Evolutionary conservation across 2,888 invertebrate genomes (phyloP).

Genomic region (Ennomos quercinarius): DNA sequence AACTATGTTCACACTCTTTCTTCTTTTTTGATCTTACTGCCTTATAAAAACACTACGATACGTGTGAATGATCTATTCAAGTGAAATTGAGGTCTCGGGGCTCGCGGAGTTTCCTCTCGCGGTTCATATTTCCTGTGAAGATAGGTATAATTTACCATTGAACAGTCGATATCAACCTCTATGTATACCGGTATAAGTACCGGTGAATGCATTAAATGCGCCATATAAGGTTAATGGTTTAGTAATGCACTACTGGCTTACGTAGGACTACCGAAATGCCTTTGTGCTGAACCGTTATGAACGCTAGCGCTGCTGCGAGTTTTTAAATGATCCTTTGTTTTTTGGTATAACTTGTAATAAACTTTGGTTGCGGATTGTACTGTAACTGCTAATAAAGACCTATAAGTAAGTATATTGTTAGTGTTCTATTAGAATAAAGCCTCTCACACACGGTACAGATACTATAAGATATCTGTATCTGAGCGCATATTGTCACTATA

Average conservation of each 20-base stretch:
- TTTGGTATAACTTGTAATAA: no score
- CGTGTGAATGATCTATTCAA: conserved; percentile 35
- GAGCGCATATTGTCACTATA: no score
- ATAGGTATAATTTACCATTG: conserved; percentile 49
- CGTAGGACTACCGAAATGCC: conserved; percentile 2
- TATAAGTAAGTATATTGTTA: background rate
- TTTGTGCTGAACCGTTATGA: conserved; percentile 7
- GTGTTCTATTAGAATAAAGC: no score
- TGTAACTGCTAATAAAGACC: no score
- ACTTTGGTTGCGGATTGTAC: no score
- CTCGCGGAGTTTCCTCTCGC: conserved; percentile 53
- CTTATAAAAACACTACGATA: conserved; percentile 5
- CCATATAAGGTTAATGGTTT: conserved; percentile 40
- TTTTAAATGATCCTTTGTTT: background rate
- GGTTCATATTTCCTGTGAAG: conserved; percentile 52
- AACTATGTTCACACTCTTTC: no score
- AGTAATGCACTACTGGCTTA: conserved; percentile 25
- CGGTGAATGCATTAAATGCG: conserved; percentile 43
- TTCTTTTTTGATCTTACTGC: no score
- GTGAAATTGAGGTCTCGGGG: conserved; percentile 63
- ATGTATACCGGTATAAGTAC: conserved; percentile 35
- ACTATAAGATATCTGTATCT: no score
- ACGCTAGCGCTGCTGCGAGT: background rate
- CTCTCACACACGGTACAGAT: no score
- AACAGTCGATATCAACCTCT: conserved; percentile 39